A percentile compares a stretch with the other conserved stretches of the same genome.
Evolutionary conservation across 2,113 vertebrate genomes (phyloP).

Genomic region (Sylvilagus bachmani): DNA sequence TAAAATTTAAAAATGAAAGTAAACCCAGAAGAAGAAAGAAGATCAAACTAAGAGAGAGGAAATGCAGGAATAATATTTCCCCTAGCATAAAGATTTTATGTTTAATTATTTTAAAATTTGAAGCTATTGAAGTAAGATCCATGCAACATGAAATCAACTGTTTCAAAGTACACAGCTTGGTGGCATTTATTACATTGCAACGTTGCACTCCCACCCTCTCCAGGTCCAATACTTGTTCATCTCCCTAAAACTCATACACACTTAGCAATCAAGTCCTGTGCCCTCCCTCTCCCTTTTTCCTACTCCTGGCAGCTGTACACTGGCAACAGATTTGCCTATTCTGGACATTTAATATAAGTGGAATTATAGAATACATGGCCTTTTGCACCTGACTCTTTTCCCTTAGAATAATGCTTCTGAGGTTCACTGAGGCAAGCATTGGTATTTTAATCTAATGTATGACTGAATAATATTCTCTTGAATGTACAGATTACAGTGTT

Average conservation of each 20-base stretch:
- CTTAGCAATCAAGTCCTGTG: not conserved
- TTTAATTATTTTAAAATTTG: not conserved
- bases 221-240: not conserved
- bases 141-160: not conserved
- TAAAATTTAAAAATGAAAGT: not conserved
- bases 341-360: not conserved
- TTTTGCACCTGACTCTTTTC: not conserved
- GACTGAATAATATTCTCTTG: not conserved
- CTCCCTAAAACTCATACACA: not conserved
- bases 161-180: not conserved
- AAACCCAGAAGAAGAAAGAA: not conserved
- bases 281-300: not conserved
- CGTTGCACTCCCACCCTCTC: not conserved
- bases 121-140: not conserved
- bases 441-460: not conserved
- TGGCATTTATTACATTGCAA: not conserved
- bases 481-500: not conserved
- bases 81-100: not conserved
- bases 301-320: not conserved
- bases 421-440: not conserved
- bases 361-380: no score
- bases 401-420: not conserved
- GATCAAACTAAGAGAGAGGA: not conserved
- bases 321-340: not conserved
- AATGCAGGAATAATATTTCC: not conserved